These are phyloP conservation scores for Hippocampus guttulatus DNA, from an alignment of 2,113 vertebrate genomes.

Conservation along the genomic window DNA sequence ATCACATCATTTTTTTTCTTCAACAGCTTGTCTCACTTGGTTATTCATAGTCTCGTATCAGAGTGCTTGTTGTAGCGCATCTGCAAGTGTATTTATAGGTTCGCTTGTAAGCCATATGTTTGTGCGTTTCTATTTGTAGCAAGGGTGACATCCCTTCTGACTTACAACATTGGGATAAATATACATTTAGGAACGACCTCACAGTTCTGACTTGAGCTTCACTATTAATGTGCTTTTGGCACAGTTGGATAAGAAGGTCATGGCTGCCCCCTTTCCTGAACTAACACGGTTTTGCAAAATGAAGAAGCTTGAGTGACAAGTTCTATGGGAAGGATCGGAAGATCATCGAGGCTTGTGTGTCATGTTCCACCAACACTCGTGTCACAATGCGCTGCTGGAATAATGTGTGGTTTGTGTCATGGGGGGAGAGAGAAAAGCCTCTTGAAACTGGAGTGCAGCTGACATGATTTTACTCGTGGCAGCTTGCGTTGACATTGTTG, in stretches of 20 bases:
- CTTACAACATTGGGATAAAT: constrained; percentile 11
- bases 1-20: background rate
- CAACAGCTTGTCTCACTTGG: background rate
- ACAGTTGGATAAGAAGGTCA: background rate
- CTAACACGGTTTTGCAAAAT: background rate
- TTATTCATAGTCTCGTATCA: background rate
- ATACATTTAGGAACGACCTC: constrained; percentile 5
- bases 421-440: background rate
- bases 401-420: constrained; percentile 19
- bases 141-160: background rate
- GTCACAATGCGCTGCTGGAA: constrained; percentile 2
- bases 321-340: constrained; percentile 13
- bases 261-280: background rate
- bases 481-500: background rate
- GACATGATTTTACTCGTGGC: background rate
- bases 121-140: constrained; percentile 34
- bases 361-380: constrained; percentile 22
- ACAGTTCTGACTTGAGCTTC: background rate
- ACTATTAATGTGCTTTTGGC: background rate
- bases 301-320: constrained; percentile 23
- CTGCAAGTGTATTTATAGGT: constrained; percentile 20
- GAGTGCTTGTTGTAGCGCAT: background rate
- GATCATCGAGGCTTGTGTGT: constrained; percentile 33
- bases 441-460: background rate
- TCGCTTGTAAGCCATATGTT: constrained; percentile 29